Evolutionary conservation across 1,140 invertebrate genomes (phyloP), one percentile per base, ranked within the genome.

Genomic region (Drosophila subpulchrella): DNA sequence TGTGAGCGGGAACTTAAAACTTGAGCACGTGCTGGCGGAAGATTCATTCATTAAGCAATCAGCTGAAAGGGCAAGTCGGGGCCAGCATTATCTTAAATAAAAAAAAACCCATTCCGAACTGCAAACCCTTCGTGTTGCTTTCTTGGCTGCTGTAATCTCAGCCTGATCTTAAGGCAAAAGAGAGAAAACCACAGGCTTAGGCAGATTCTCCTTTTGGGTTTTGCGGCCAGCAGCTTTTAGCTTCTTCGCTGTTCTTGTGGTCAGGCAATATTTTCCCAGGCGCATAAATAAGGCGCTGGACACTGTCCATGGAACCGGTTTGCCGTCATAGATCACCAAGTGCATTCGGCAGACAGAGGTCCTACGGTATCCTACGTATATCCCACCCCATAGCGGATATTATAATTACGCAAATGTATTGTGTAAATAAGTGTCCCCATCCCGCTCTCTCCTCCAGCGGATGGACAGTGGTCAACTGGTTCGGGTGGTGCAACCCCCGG

Each of bases 1-100:
- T 78, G 75, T 72, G 67, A 72, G 68, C 68, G 68, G 68, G 67
- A 63, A 78, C 75, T 78, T 72, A 60, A 78, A 63, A 72, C 75
- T 78, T 78, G 67, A 78, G 75, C 75, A 78, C 75, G 75, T 78
- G 75, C 75, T 78, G 48, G 54, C 58, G 75, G 53, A 60, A 59
- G 65, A 72, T 78, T 65, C 75, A 78, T 78, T 78, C 75, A 78
- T 78, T 78, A 63, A 78, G 75, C 76, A 78, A 78, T 78, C 75
- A 72, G 75, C 42, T 15, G 46, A 68, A 54, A 70, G 75, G 75
- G 56, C 55, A 70, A 54, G 60, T 70, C 42, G 65, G 67, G 61
- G 60, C 27, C 34, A 32, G 39, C 20, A 34, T 42, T 32, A 41
- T 46, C 42, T 36, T 10, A 2, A 15, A 15, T 27, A 27, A 27